Evolutionary conservation across 2,113 vertebrate genomes (phyloP), one percentile per base, ranked within the genome.

Genomic region (Chionis minor): DNA sequence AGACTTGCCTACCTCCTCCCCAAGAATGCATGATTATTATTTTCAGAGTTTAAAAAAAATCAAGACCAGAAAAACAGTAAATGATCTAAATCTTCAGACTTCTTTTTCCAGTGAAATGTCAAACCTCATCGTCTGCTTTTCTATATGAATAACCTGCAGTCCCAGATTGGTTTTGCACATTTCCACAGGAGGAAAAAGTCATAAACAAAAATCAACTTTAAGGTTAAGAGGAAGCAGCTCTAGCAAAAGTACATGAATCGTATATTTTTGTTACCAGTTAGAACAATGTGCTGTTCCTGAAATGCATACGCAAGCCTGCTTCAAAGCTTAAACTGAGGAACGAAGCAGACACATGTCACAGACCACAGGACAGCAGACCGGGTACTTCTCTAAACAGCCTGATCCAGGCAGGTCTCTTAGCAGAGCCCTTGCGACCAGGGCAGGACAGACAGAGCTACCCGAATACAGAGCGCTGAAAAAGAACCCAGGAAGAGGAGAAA

Each of bases 121-220:
- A 90, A 91, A 88, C 28, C 14, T 87, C 71, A 77, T 96, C 7
- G 85, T 82, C 55, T 73, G 38, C 35, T 78, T 91, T 88, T 94
- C 66, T 90, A 16, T 40, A 62, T 30, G 65, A 95, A 92, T 47
- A 85, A 92, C 59, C 71, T 88, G 71, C 66, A 85, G 49, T 42
- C 61, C 44, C 45, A 92, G 78, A 49, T 38, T 87, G 71, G 71
- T 42, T 79, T 66, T 95, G 56, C 56, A 63, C 1, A 3, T 91
- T 88, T 92, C 56, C 86, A 89, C 27, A 14, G 55, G 45, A 94
- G 63, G 85, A 91, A 89, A 63, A 87, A 14, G 49, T 58, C 81
- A 95, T 67, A 80, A 84, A 82, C 66, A 92, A 94, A 96, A 94
- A 84, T 66, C 93, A 96, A 3, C 77, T 90, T 81, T 59, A 88